Evolutionary conservation across 2,888 invertebrate genomes (phyloP).

Genomic region (Perizoma affinitatum): DNA sequence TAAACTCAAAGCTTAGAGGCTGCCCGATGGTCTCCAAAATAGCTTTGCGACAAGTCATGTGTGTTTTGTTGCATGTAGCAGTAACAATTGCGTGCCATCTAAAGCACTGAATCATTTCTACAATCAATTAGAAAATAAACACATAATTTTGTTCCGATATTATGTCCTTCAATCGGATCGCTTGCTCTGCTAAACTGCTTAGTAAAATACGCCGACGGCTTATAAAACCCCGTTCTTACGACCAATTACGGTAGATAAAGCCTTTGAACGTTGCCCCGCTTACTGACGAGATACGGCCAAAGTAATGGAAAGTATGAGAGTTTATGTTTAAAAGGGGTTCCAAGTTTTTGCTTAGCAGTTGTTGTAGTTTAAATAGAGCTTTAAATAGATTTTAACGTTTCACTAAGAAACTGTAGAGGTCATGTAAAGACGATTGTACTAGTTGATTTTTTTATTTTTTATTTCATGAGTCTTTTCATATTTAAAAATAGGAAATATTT

Average conservation of each 20-base stretch:
- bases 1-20: too few species aligned
- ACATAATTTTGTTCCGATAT: too few species aligned
- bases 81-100: too few species aligned
- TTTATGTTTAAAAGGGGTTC: conserved; percentile 48
- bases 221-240: conserved; percentile 69
- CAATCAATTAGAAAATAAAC: too few species aligned
- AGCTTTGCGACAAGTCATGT: too few species aligned
- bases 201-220: conserved; percentile 54
- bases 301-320: conserved; percentile 45
- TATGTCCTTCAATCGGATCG: conserved; percentile 19
- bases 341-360: conserved; percentile 46
- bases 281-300: conserved; percentile 45
- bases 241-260: conserved; percentile 74
- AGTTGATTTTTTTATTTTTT: too few species aligned
- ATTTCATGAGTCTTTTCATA: too few species aligned
- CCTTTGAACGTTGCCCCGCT: conserved; percentile 59
- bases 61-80: too few species aligned
- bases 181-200: conserved; percentile 11
- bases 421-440: not conserved
- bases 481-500: conserved; percentile 1
- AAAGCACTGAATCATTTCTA: too few species aligned
- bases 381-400: conserved; percentile 2
- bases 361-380: conserved; percentile 23
- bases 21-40: too few species aligned
- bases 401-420: not conserved